Conservation (phyloP, 2,113 vertebrate genomes). For the Crotalus horridus region DNA sequence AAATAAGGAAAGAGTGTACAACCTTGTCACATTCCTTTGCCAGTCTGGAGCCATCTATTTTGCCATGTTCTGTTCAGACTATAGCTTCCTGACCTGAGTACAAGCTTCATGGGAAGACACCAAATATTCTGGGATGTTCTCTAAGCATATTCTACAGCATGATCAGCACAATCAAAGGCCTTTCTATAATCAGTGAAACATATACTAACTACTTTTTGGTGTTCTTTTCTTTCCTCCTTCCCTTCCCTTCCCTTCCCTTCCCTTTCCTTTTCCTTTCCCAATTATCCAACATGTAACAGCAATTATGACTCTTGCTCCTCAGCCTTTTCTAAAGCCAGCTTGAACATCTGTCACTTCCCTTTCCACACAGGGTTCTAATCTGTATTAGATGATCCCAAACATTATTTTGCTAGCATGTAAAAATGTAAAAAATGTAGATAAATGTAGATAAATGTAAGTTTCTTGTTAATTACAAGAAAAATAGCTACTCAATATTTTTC, state of each 20-base stretch:
- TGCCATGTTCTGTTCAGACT: not conserved
- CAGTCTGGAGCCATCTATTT: not conserved
- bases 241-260: not conserved
- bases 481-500: not conserved
- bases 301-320: not conserved
- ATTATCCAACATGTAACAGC: not conserved
- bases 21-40: not conserved
- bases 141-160: not conserved
- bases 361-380: not conserved
- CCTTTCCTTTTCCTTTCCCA: not conserved
- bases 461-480: not conserved
- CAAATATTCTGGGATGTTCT: not conserved
- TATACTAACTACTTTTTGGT: not conserved
- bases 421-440: too few species aligned
- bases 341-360: not conserved
- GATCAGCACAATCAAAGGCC: not conserved
- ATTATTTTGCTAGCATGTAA: not conserved
- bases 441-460: not conserved
- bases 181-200: not conserved
- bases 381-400: not conserved
- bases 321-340: not conserved
- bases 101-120: not conserved
- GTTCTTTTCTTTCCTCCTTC: not conserved
- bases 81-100: not conserved
- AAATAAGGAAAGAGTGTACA: not conserved